Evolutionary conservation across 2,113 vertebrate genomes (phyloP), one percentile per base, ranked within the genome.

Genomic region (Tetrax tetrax): DNA sequence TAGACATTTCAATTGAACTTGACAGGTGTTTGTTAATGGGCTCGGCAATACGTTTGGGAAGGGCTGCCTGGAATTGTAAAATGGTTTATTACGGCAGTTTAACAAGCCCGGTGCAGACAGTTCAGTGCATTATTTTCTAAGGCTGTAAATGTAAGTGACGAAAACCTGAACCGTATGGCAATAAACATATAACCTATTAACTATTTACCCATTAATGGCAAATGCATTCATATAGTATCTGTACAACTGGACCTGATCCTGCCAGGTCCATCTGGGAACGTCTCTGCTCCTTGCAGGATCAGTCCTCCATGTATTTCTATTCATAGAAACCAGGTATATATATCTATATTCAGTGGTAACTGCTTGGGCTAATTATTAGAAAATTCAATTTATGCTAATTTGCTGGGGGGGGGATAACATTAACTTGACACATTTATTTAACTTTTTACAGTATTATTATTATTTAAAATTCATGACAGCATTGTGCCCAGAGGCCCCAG

Each of bases 371-470:
- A 91, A 96, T 96, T 89, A 97, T 94, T 54, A 79, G 50, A 93
- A 89, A 80, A 95, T 72, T 94, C 83, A 92, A 64, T 63, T 71
- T 94, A 86, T 69, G 63, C 57, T 89, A 57, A 87, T 96, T 86
- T 95, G 95, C 90, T 33, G 94, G 61, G 85, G 96, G 79, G 50
- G 61, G 96, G 64, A 85, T 75, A 95, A 94, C 96, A 97, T 97
- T 96, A 97, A 96, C 95, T 87, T 61, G 87, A 95, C 69, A 88
- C 63, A 90, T 88, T 96, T 95, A 94, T 90, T 96, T 96, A 95
- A 97, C 93, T 96, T 97, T 90, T 87, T 69, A 45, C 59, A 53
- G 8, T 54, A 87, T 69, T 79, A 78, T 56, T 94, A 56, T 95
- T 95, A 92, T 72, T 94, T 95, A 96, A 97, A 70, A 81, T 81